Base-by-base conservation (phyloP, 2,113 vertebrate species). In the Halcyon malimbica region DNA sequence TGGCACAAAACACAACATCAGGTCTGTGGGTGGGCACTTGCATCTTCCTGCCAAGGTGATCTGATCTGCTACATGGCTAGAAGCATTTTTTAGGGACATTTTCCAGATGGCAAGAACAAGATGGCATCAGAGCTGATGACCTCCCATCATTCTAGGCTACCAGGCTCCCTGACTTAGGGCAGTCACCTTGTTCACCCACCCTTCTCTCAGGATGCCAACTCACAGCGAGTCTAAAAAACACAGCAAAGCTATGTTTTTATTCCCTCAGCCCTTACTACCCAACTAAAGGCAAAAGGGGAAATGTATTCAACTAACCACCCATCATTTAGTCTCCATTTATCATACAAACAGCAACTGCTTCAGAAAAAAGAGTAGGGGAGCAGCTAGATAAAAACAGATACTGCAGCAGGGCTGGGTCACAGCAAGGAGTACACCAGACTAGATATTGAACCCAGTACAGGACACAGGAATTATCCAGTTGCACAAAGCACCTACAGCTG, bases 251-350 rank as follows among this genome's bases (percentile, higher is more conserved):
- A 7, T 42, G 41, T 42, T 15, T 42, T 42, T 53, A 39, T 54
- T 57, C 3, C 44, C 31, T 9, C 63, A 35, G 44, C 12, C 50
- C 13, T 19, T 44, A 44, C 14, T 39, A 6, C 5, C 10, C 24
- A 15, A 42, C 12, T 7, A 44, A 74, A 57, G 56, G 23, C 23
- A 65, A 51, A 64, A 77, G 13, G 7, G 39, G 25, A 59, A 68
- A 42, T 9, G 7, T 7, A 24, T 15, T 70, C 7, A 1, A 37
- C 29, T n/a, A 26, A 44, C 15, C 2, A 0, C 16, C 28, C 23
- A 28, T 37, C 31, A 10, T 54, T 42, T 29, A 31, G 41, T 56
- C 9, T n/a, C 53, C 35, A 24, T 17, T 39, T 42, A 33, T 14
- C 7, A 23, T 3, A 10, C 5, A 46, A 33, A 23, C 1, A 75